Evolutionary conservation across 2,113 vertebrate species (phyloP).

Genomic region (Scopus umbretta): DNA sequence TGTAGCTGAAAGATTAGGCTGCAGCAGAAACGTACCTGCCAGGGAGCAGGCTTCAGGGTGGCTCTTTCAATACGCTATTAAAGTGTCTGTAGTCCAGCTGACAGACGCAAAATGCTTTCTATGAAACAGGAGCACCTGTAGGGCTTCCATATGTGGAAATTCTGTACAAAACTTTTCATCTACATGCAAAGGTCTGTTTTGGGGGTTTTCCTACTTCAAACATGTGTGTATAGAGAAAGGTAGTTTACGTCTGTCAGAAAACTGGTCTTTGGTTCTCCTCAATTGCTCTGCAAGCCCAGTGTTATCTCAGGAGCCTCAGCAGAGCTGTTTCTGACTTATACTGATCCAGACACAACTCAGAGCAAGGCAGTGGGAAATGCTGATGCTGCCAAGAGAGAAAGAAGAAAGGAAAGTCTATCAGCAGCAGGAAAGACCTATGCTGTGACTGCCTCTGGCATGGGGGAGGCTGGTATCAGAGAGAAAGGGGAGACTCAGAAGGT

Average conservation of each 20-base stretch:
- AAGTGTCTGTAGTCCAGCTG: not conserved
- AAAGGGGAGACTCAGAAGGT: not conserved
- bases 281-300: fast-evolving
- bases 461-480: not conserved
- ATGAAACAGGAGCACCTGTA: not conserved
- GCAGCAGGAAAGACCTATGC: not conserved
- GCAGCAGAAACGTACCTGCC: not conserved
- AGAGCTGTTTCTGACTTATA: not conserved
- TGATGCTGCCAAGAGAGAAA: not conserved
- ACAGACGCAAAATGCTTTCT: not conserved
- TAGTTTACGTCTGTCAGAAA: not conserved
- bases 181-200: not conserved
- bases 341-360: not conserved
- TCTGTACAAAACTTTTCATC: not conserved
- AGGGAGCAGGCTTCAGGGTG: not conserved
- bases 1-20: not conserved
- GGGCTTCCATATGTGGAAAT: not conserved
- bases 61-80: not conserved
- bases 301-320: not conserved
- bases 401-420: not conserved
- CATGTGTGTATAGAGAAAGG: not conserved
- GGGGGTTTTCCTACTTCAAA: not conserved
- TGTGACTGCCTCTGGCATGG: not conserved
- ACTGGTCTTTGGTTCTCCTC: not conserved
- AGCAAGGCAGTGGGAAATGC: not conserved